Evolutionary conservation across 2,888 invertebrate genomes (phyloP).

Genomic region (Cosmorhoe ocellata): DNA sequence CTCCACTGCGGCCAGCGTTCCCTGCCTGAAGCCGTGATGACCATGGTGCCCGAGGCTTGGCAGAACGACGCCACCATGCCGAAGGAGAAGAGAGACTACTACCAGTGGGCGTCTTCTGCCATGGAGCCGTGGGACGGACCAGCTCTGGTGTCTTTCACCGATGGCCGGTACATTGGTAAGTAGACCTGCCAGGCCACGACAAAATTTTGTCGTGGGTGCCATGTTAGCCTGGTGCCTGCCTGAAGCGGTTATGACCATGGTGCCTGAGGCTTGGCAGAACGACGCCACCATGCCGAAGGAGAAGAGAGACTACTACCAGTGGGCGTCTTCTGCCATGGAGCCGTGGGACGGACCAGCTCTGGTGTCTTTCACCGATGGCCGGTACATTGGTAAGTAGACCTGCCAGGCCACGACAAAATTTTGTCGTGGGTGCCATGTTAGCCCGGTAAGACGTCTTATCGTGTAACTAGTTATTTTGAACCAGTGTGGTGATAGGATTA

Average conservation of each 20-base stretch:
- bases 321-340: conserved; percentile 99
- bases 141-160: conserved; percentile 97
- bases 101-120: conserved; percentile 97
- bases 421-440: not conserved
- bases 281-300: conserved; percentile 95
- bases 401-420: no score
- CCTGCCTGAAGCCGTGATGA: conserved; percentile 99
- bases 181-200: not conserved
- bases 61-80: conserved; percentile 97
- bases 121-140: conserved; percentile 99
- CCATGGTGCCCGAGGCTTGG: conserved; percentile 99
- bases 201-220: not conserved
- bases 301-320: conserved; percentile 97
- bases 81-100: conserved; percentile 95
- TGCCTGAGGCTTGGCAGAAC: conserved; percentile 99
- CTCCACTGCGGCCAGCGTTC: conserved; percentile 95
- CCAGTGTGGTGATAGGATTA: no score
- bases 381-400: conserved; percentile 89
- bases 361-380: conserved; percentile 98
- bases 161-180: conserved; percentile 96
- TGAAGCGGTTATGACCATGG: conserved; percentile 99
- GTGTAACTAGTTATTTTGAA: no score
- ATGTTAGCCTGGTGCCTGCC: conserved; percentile 83
- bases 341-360: conserved; percentile 99
- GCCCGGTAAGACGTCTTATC: no score